A percentile compares a stretch with the other conserved stretches of the same genome.
phyloP scores from a whole-genome alignment of 2,113 vertebrate species.

The Potamarius usumacintae region DNA sequence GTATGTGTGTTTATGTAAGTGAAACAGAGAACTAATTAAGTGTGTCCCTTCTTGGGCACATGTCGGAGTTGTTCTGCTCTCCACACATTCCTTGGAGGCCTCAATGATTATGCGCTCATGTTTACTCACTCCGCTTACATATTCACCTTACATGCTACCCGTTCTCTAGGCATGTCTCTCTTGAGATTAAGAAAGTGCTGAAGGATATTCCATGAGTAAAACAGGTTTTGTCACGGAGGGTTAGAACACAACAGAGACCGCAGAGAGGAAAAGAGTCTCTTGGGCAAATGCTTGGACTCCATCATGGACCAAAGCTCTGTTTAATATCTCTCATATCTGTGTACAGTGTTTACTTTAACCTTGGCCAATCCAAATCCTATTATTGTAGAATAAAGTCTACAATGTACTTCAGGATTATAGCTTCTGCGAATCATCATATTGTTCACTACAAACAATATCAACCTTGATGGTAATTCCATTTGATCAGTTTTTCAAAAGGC shows the following conservation, averaged over 20 bases:
- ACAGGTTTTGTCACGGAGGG: background rate
- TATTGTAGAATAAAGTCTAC: background rate
- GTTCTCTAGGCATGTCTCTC: background rate
- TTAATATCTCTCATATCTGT: background rate
- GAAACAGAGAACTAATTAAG: constrained; percentile 13
- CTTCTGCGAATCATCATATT: background rate
- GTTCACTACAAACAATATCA: background rate
- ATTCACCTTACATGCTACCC: background rate
- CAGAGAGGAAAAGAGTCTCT: constrained; percentile 8
- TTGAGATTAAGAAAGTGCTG: background rate
- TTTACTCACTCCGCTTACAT: background rate
- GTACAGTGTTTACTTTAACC: background rate
- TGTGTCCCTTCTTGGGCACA: constrained; percentile 4
- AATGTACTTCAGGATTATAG: background rate
- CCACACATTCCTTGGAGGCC: background rate
- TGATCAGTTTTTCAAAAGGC: background rate
- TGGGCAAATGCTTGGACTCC: background rate
- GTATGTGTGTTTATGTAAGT: constrained; percentile 4
- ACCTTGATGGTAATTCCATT: background rate
- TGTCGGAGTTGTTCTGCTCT: constrained; percentile 10
- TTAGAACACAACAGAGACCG: constrained; percentile 2
- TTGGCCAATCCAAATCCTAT: background rate
- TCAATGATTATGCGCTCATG: background rate
- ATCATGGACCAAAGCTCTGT: background rate
- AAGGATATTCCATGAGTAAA: constrained; percentile 24